Percentiles rank a stretch among this genome's conserved stretches.
phyloP scores from a whole-genome alignment of 53 echinoderm and acorn worm species.

The Patiria pectinifera region DNA sequence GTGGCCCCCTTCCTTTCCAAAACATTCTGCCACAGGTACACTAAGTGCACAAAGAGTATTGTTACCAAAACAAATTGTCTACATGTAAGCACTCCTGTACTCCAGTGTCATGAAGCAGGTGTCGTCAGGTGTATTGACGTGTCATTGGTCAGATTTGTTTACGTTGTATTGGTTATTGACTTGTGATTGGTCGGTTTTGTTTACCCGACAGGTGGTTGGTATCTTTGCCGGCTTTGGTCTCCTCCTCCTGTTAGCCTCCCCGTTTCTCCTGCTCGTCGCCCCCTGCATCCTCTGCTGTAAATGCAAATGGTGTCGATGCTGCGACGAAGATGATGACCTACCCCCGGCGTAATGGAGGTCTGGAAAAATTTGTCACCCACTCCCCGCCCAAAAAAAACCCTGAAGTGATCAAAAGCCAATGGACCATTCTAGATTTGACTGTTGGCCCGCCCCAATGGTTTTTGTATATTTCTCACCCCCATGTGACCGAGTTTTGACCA shows the following conservation, averaged over 20 bases:
- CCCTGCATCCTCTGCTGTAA: slow-evolving; percentile 99
- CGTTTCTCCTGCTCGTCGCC: slow-evolving; percentile 95
- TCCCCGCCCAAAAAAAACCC: too few species aligned
- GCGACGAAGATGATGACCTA: slow-evolving; percentile 87
- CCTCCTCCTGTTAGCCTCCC: slow-evolving; percentile 89
- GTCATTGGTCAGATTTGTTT: not conserved
- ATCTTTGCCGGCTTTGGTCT: slow-evolving; percentile 99
- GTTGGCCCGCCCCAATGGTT: too few species aligned
- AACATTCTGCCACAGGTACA: too few species aligned
- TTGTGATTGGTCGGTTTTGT: not conserved
- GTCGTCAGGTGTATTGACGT: not conserved
- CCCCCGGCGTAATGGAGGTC: slow-evolving; percentile 56
- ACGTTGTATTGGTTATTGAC: not conserved
- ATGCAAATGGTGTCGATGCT: slow-evolving; percentile 93
- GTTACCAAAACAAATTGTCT: not conserved
- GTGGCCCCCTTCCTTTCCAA: too few species aligned
- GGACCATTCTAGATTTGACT: too few species aligned
- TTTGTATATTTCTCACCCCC: too few species aligned
- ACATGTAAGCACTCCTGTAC: not conserved
- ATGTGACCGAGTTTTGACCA: too few species aligned
- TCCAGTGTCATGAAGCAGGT: not conserved
- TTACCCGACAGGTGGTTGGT: slow-evolving; percentile 82
- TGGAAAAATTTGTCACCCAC: too few species aligned
- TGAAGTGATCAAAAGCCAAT: too few species aligned
- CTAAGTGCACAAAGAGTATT: too few species aligned